Conservation (phyloP, 2,113 vertebrate genomes). For the Phyllostomus discolor region DNA sequence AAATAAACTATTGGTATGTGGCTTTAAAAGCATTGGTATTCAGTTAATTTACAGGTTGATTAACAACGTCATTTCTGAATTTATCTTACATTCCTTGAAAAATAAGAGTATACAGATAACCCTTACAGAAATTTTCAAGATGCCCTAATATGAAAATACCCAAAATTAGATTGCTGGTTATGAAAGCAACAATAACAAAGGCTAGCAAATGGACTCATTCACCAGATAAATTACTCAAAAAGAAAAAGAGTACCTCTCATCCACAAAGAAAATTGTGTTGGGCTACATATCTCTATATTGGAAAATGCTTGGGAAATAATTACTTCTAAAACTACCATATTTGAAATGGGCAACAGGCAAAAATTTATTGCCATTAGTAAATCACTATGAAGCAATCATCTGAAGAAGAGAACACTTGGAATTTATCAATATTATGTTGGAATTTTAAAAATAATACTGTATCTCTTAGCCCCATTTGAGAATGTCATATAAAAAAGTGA, state of each 20-base stretch:
- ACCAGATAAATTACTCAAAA: neutral
- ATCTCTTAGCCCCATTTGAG: neutral
- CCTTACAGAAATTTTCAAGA: neutral
- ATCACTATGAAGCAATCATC: neutral
- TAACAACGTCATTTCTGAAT: neutral
- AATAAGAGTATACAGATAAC: neutral
- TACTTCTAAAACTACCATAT: conserved; percentile 14
- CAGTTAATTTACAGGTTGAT: neutral
- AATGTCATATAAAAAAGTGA: neutral
- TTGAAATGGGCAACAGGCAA: neutral
- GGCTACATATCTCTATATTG: neutral
- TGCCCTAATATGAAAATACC: neutral
- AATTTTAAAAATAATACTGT: neutral
- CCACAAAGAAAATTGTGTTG: neutral
- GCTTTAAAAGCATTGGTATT: conserved; percentile 5
- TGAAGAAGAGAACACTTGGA: neutral
- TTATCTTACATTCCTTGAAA: conserved; percentile 2
- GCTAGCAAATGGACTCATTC: neutral
- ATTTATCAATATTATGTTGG: neutral
- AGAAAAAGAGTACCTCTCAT: neutral
- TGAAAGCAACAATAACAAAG: neutral
- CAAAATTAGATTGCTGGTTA: neutral
- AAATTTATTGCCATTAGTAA: neutral
- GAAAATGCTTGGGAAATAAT: neutral
- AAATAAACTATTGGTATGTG: neutral